Base-by-base conservation (phyloP, 2,797 vertebrate species). In the Dromococcyx pavoninus region DNA sequence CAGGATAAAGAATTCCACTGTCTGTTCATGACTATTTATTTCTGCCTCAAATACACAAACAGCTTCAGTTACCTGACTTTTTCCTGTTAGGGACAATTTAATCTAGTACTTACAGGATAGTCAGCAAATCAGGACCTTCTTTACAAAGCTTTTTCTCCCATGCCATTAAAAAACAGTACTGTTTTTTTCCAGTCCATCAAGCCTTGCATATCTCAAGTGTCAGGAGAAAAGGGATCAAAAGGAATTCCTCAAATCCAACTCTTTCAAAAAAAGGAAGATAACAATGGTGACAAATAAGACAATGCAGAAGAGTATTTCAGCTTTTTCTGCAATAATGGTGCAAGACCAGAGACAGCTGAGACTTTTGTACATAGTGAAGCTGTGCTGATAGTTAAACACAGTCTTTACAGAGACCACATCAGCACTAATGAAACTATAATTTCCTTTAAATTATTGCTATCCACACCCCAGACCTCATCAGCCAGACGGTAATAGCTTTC, bases 371-470 rank as follows among this genome's bases (percentile, higher is more conserved):
- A 32, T 2, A 43, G 28, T 15, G 18, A 80, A 69, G 50, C 32
- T 65, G 39, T 71, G 28, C 65, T 83, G 58, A 44, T 24, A 33
- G 69, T 91, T 93, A 95, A 96, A 94, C 17, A 75, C 11, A 86
- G 72, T 60, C 62, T 91, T 91, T 6, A 57, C 4, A 17, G 43
- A 92, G 62, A 89, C 62, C 51, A 44, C 71, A 83, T 73, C 58
- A 57, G 7, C 48, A 43, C 48, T 92, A 95, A 95, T 86, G 79
- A 96, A 96, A 92, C 37, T 61, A 51, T 61, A 86, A 90, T 94
- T 94, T 95, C 79, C 86, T 94, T 84, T 91, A 92, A 94, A 84
- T 91, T 88, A 94, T 75, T 89, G 53, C 66, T 66, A 64, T 54
- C 41, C 83, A 74, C 41, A 76, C 48, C 22, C 62, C 54, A 96